A percentile compares a stretch with the other conserved stretches of the same genome.
Conservation (phyloP, 2,888 invertebrate genomes). For the Allacma fusca region DNA sequence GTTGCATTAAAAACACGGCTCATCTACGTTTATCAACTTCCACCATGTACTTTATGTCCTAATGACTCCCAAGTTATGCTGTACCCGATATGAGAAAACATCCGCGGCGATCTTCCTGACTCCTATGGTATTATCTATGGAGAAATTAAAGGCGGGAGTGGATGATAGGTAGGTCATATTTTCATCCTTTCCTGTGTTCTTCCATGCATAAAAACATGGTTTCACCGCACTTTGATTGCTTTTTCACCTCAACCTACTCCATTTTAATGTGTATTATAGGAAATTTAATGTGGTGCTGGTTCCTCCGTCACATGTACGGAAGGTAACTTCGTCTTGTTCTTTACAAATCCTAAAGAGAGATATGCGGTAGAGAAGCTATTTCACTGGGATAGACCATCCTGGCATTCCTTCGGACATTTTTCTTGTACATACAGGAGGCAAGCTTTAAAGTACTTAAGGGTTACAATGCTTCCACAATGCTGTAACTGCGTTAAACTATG, state of each 20-base stretch:
- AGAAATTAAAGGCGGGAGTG: slow-evolving; percentile 39
- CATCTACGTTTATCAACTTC: slow-evolving; percentile 17
- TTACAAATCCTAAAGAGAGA: not conserved
- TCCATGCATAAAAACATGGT: slow-evolving; percentile 1
- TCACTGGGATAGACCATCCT: not conserved
- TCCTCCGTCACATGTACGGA: not conserved
- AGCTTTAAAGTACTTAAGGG: slow-evolving; percentile 14
- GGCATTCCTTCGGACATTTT: slow-evolving; percentile 28
- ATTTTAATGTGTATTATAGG: slow-evolving; percentile 13
- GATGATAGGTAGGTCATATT: slow-evolving; percentile 8
- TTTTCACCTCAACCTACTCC: not conserved
- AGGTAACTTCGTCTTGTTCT: not conserved
- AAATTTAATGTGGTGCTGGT: not conserved
- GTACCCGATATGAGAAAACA: not conserved
- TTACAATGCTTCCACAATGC: not conserved
- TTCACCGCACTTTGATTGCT: not conserved
- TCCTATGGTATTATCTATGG: not conserved
- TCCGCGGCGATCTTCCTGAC: not conserved
- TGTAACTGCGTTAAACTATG: slow-evolving; percentile 29
- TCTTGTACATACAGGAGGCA: slow-evolving; percentile 11
- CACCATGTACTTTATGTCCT: slow-evolving; percentile 26
- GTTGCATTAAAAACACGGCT: slow-evolving; percentile 31
- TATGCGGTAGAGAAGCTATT: not conserved
- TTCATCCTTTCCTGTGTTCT: not conserved
- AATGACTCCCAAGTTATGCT: slow-evolving; percentile 17